Percentiles rank a stretch among this genome's conserved stretches.
Evolutionary conservation across 2,888 invertebrate species (phyloP).

Genomic region (Pecten maximus): DNA sequence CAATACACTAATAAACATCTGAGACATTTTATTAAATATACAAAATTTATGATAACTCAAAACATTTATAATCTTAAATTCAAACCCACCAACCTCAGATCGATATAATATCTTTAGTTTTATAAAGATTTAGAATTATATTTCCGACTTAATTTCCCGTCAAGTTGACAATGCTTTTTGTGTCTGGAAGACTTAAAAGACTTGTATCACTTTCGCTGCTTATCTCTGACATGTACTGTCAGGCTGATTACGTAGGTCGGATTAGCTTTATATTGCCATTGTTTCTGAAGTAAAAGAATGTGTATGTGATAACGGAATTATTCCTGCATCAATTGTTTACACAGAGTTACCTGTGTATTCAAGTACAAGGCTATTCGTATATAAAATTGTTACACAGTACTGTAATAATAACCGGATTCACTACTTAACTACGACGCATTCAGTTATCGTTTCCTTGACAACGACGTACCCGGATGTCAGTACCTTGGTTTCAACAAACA

Average conservation of each 20-base stretch:
- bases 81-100: background rate
- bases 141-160: background rate
- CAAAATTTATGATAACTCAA: no score
- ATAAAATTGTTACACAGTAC: no score
- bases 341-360: background rate
- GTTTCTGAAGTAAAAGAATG: background rate
- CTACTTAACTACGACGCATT: no score
- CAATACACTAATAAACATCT: background rate
- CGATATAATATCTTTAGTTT: background rate
- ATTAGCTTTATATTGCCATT: slow-evolving; percentile 23
- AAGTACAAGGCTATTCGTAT: no score
- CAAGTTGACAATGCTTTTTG: background rate
- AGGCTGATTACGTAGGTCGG: background rate
- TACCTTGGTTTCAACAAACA: background rate
- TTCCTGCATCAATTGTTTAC: background rate
- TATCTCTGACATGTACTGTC: slow-evolving; percentile 17
- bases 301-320: background rate
- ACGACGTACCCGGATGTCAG: background rate
- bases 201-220: background rate
- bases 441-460: no score
- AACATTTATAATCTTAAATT: background rate
- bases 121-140: background rate
- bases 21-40: background rate
- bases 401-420: no score
- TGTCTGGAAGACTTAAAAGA: background rate